Evolutionary conservation across 1,140 invertebrate genomes (phyloP).

Genomic region (Heliconius eleuchia): DNA sequence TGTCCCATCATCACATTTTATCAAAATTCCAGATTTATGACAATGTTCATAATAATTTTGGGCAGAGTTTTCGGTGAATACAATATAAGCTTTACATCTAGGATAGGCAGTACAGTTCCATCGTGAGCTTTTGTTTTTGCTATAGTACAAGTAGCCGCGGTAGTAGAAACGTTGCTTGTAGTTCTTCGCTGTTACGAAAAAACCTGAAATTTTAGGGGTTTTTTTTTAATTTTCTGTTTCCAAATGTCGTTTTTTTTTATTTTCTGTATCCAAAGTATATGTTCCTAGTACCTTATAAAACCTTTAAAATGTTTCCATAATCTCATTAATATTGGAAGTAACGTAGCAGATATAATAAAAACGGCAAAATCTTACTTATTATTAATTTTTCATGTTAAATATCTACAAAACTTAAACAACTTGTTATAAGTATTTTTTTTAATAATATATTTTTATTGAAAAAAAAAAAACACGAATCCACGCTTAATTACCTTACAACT

Average conservation of each 20-base stretch:
- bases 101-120: constrained; percentile 47
- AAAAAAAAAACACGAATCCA: background rate
- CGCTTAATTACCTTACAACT: background rate
- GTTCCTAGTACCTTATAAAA: background rate
- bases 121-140: constrained; percentile 40
- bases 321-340: background rate
- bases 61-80: background rate
- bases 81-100: constrained; percentile 37
- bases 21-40: constrained; percentile 19
- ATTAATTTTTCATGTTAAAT: background rate
- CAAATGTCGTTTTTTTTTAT: no score
- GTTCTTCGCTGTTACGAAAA: constrained; percentile 36
- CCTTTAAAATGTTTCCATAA: background rate
- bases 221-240: background rate
- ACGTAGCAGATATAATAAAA: background rate
- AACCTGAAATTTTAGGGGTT: constrained; percentile 36
- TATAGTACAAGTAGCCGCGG: constrained; percentile 43
- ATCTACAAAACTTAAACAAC: no score
- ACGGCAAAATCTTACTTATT: background rate
- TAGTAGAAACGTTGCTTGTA: constrained; percentile 38
- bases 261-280: background rate
- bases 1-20: constrained; percentile 9
- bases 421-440: no score
- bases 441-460: no score
- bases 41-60: background rate